phyloP scores from a whole-genome alignment of 2,888 invertebrate genomes.

The Epinotia nisella region DNA sequence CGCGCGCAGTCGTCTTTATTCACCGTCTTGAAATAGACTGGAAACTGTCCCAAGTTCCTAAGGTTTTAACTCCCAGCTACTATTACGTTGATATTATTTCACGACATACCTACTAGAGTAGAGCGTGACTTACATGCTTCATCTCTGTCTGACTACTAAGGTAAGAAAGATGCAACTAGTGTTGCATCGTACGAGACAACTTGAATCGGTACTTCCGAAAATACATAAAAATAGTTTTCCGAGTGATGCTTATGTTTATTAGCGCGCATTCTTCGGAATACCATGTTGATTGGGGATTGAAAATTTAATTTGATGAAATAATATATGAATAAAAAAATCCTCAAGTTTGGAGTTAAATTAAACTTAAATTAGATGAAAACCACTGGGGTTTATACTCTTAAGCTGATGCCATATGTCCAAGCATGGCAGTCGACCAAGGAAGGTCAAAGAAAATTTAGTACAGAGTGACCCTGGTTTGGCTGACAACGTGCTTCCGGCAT shows the following conservation, averaged over 20 bases:
- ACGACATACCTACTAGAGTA: background rate
- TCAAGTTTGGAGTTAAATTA: background rate
- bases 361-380: no score
- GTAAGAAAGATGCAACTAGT: background rate
- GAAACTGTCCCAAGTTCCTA: slow-evolving; percentile 46
- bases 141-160: slow-evolving; percentile 13
- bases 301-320: slow-evolving; percentile 32
- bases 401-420: no score
- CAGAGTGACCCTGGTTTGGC: no score
- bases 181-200: background rate
- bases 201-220: slow-evolving; percentile 10
- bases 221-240: slow-evolving; percentile 15
- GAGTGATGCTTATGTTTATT: slow-evolving; percentile 19
- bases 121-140: background rate
- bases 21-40: slow-evolving; percentile 47
- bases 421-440: no score
- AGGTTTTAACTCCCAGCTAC: slow-evolving; percentile 38
- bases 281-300: slow-evolving; percentile 14
- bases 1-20: slow-evolving; percentile 30
- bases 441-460: no score
- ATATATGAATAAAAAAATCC: background rate
- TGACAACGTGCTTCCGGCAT: no score
- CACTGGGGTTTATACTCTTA: no score
- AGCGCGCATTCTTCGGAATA: slow-evolving; percentile 14
- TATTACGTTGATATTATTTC: slow-evolving; percentile 20